These are phyloP conservation scores for Thera britannica DNA, from an alignment of 2,888 invertebrate genomes.

Conservation along the genomic window DNA sequence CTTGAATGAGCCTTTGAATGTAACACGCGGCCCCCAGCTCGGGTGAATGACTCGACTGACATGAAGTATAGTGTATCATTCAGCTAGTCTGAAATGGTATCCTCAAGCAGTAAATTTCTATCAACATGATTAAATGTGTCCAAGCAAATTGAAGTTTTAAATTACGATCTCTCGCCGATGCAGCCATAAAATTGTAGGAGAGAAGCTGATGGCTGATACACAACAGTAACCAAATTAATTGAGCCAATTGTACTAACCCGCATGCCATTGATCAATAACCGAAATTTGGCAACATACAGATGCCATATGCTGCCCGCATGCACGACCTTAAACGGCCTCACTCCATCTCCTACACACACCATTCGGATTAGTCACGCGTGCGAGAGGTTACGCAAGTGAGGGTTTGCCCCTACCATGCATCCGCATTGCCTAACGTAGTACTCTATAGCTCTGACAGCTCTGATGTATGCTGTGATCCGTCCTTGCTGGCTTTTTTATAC, in stretches of 20 bases:
- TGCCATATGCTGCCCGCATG: conserved; percentile 48
- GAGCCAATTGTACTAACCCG: conserved; percentile 24
- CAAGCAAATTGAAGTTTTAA: conserved; percentile 23
- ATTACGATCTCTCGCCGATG: conserved; percentile 4
- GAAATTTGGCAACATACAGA: conserved; percentile 45
- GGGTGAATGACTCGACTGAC: conserved; percentile 60
- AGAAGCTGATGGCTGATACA: conserved; percentile 3
- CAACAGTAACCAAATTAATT: conserved; percentile 22
- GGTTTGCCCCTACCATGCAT: conserved; percentile 60
- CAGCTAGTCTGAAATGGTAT: conserved; percentile 26
- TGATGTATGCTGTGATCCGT: conserved; percentile 35
- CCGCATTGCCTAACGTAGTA: conserved; percentile 53
- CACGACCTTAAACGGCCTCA: conserved; percentile 65
- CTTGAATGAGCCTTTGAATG: conserved; percentile 65
- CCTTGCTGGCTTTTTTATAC: conserved; percentile 43
- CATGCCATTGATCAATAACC: conserved; percentile 33
- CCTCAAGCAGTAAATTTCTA: conserved; percentile 27
- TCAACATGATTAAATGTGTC: conserved; percentile 27
- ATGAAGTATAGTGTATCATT: conserved; percentile 25
- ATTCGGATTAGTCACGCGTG: conserved; percentile 62
- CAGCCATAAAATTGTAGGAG: conserved; percentile 2
- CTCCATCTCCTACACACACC: conserved; percentile 57
- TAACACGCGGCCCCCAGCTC: conserved; percentile 50
- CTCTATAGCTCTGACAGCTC: conserved; percentile 21
- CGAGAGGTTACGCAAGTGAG: conserved; percentile 58